Conservation (phyloP, 2,888 invertebrate species). For the Tenthredo distinguenda region DNA sequence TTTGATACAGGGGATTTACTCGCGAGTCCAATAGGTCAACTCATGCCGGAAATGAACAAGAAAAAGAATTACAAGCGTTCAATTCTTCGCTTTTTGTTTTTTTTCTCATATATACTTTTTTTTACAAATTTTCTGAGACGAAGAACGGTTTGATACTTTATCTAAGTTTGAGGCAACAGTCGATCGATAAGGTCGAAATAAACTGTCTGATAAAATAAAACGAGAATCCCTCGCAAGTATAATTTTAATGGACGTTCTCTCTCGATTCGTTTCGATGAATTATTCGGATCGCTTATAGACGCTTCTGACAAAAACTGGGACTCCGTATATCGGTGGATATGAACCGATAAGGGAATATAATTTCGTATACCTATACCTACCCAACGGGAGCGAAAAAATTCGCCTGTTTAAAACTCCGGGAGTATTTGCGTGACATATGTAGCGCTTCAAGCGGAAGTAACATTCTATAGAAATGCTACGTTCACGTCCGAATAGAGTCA, state of each 20-base stretch:
- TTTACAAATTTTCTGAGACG: too few relatives aligned
- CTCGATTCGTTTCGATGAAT: background rate
- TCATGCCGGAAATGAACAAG: background rate
- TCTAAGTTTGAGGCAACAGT: background rate
- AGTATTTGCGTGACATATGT: background rate
- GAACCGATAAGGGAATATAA: background rate
- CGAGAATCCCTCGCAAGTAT: too few relatives aligned
- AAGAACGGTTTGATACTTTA: too few relatives aligned
- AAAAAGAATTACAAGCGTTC: too few relatives aligned
- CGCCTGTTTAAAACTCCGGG: background rate
- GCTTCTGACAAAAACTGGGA: background rate
- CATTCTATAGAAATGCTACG: background rate
- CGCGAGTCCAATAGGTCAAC: slow-evolving; percentile 6
- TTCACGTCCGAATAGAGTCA: slow-evolving; percentile 31
- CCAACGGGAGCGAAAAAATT: too few relatives aligned
- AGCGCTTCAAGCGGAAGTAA: background rate
- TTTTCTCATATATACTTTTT: too few relatives aligned
- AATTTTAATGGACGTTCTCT: background rate
- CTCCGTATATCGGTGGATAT: background rate
- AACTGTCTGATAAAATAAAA: background rate
- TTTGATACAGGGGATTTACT: slow-evolving; percentile 4
- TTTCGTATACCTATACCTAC: background rate
- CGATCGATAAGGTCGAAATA: background rate
- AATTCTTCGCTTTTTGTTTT: too few relatives aligned
- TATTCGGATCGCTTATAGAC: background rate